Base-by-base conservation (phyloP, 2,113 vertebrate genomes). In the Cynocephalus volans region DNA sequence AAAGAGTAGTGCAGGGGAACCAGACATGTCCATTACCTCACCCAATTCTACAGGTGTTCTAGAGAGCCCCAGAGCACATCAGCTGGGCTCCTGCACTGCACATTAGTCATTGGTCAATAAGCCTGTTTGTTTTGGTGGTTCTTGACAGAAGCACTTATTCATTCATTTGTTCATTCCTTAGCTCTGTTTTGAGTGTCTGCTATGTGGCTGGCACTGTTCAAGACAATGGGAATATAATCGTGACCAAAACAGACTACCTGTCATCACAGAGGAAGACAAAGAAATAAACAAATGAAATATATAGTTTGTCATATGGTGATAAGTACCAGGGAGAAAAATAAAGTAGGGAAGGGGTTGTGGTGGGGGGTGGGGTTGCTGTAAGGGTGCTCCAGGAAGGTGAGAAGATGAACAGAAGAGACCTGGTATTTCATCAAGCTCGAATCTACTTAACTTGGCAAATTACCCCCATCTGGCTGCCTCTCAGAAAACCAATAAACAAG, bases 381-480 rank as follows among this genome's bases (percentile, higher is more conserved):
- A 58, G 8, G 8, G 31, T 36, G 18, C 13, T 70, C 70, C 14
- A 11, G 41, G 89, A 97, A 70, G 60, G 33, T 1, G 0, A 21
- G 70, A 75, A 70, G 50, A 70, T 41, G 58, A 90, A 67, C 50
- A 73, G 58, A 86, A 88, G 96, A 96, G 77, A 90, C 54, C 93
- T 0, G 5, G 41, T 76, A 67, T 89, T 97, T 82, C 93, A 76
- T 94, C 93, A 93, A 91, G 91, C 72, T 94, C 4, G 67, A 98
- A 97, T 58, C 95, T 97, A 67, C 67, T 95, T 97, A 98, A 97
- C 95, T 77, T 97, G 97, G 97, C 85, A 97, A 97, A 95, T 23
- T 58, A 97, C 87, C 93, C 97, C 98, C 97, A 97, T 97, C 96
- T 98, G 97, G 83, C 96, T 45, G 18, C 81, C 92, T 97, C 95